Evolutionary conservation across 2,113 vertebrate species (phyloP).

Genomic region (Nycticebus coucang): DNA sequence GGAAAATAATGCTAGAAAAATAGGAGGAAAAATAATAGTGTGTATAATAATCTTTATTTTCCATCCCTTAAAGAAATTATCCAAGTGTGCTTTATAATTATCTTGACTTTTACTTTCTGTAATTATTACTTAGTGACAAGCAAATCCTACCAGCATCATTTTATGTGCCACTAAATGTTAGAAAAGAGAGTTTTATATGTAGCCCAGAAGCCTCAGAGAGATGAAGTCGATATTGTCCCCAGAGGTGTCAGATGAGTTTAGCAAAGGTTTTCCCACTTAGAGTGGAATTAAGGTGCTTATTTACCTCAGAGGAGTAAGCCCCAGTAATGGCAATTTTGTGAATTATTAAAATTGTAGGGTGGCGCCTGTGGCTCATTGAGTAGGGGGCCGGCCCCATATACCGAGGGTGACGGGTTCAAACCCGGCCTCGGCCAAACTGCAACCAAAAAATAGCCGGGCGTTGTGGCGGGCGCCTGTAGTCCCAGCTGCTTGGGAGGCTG

Average conservation of each 20-base stretch:
- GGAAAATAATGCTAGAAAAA: slow-evolving; percentile 14
- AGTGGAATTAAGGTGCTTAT: slow-evolving; percentile 28
- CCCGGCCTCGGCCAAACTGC: too few species aligned
- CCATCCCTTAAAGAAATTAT: slow-evolving; percentile 5
- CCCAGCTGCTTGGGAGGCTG: too few species aligned
- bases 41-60: background rate
- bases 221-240: background rate
- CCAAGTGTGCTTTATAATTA: slow-evolving; percentile 50
- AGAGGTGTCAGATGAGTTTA: background rate
- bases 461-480: too few species aligned
- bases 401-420: too few species aligned
- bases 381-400: too few species aligned
- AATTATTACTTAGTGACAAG: background rate
- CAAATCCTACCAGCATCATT: background rate
- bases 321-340: slow-evolving; percentile 5
- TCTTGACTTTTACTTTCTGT: slow-evolving; percentile 45
- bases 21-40: slow-evolving; percentile 35
- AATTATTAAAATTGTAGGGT: slow-evolving; percentile 33
- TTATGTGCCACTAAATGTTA: background rate
- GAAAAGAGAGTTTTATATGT: background rate
- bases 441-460: too few species aligned
- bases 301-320: slow-evolving; percentile 15
- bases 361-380: too few species aligned
- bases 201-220: background rate
- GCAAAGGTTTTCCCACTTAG: slow-evolving; percentile 6